Base-by-base conservation (phyloP, 2,888 invertebrate genomes). In the Lycophotia porphyrea region DNA sequence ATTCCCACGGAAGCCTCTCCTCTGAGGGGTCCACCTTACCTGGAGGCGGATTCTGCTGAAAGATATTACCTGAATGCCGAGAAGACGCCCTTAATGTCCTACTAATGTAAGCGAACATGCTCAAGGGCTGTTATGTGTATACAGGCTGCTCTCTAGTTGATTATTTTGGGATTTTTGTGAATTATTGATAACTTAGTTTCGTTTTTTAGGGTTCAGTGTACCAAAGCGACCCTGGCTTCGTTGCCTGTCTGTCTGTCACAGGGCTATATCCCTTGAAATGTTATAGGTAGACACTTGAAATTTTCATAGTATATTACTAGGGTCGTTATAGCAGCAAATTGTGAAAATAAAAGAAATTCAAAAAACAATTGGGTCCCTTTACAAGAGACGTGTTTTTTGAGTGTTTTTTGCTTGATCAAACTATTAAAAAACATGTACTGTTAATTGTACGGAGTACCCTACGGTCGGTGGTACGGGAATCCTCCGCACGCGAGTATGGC, bases 21-120 rank as follows among this genome's bases (percentile, higher is more conserved):
- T 52, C 71, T 49, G 52, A 72, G 47, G 42, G 85, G 60, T 85
- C 87, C 71, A 67, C 58, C 27, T 81, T 78, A 5, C 5, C 76
- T 91, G 92, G 92, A 81, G 72, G 55, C 71, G 68, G 75, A 80
- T 69, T 82, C 82, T 84, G 76, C 76, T 87, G 85, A 87, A 87
- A 90, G 89, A 90, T 92, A 91, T 92, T 90, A 91, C 92, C 92
- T 91, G 91, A 88, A 90, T 89, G 81, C 88, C 84, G 87, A 73
- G 82, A 84, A 87, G 84, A 85, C 84, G 86, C 86, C 89, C 85
- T 89, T 93, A 92, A 93, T 93, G 92, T 90, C 84, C 86, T 88
- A 88, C 88, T 92, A 91, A 93, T 93, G 92, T 91, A 86, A 90
- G 88, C 81, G 87, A 88, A 87, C 87, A 87, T 85, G 78, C 74